Conservation (phyloP, 1,140 invertebrate species). For the Philopotamus ludificatus region DNA sequence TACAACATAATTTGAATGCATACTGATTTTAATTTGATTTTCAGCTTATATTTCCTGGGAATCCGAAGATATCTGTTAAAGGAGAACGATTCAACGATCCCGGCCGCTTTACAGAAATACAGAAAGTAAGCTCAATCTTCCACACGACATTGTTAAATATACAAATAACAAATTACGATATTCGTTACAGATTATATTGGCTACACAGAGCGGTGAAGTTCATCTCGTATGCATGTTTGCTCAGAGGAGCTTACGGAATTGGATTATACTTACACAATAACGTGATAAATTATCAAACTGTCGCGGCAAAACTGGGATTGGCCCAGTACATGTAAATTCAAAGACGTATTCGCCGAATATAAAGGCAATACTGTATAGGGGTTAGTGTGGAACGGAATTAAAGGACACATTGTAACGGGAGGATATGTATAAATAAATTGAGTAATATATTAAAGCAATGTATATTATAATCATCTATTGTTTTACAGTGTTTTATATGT, state of each 20-base stretch:
- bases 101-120: slow-evolving; percentile 49
- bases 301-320: not conserved
- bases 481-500: slow-evolving; percentile 21
- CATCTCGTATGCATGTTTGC: not conserved
- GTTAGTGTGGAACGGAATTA: not conserved
- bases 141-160: too few species aligned
- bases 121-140: too few species aligned
- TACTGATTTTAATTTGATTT: slow-evolving; percentile 41
- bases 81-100: slow-evolving; percentile 59
- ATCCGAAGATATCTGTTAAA: slow-evolving; percentile 60
- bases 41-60: slow-evolving; percentile 61
- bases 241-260: slow-evolving; percentile 2
- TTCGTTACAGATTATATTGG: slow-evolving; percentile 14
- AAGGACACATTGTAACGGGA: not conserved
- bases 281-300: not conserved
- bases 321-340: not conserved
- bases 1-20: not conserved
- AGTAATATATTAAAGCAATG: slow-evolving; percentile 23
- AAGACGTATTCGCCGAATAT: not conserved
- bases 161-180: too few species aligned
- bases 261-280: not conserved
- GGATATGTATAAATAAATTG: slow-evolving; percentile 10
- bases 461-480: slow-evolving; percentile 16
- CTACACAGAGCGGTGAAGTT: slow-evolving; percentile 7
- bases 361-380: too few species aligned